Evolutionary conservation across 2,113 vertebrate genomes (phyloP), one percentile per base, ranked within the genome.

Genomic region (Lethenteron camtschaticum): DNA sequence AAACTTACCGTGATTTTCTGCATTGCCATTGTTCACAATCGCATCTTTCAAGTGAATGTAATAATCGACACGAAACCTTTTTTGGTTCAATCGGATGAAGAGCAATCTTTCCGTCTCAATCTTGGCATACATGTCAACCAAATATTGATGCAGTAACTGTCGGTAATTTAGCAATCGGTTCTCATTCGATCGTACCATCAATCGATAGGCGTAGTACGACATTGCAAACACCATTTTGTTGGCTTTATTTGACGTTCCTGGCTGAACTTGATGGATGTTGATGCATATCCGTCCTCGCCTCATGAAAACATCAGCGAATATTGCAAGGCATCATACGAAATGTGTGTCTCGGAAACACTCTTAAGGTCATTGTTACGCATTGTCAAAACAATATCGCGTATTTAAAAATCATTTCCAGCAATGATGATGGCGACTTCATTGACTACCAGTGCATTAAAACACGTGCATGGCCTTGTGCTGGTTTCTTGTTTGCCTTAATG

Each of bases 61-160:
- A 18, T 63, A 3, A 63, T 63, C 7, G 3, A 63, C 59, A 14
- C 5, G 7, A 13, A 63, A 3, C 16, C 8, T 63, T 5, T 63
- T 63, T 63, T 63, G 59, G 59, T 63, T 63, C 59, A 63, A 63
- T 14, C 59, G 16, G 16, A 14, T 14, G 16, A 14, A 63, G 16
- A 63, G 59, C 16, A 13, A 63, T 63, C 59, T 63, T 63, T 63
- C 6, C 4, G 3, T 63, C 16, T 63, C 13, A 63, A 63, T 18
- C 16, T 63, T 63, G 16, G 59, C 59, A 63, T 63, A 63, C 59
- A 63, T 63, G 16, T 63, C 59, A 13, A 63, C 59, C 13, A 63
- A 14, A 18, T 14, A 63, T 63, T 18, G 13, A 18, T 63, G 59
- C 13, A 63, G 59, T 63, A 63, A 18, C 7, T 63, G 13, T 18